These are phyloP conservation scores for Cervus canadensis DNA, from an alignment of 2,113 vertebrate genomes.

Conservation along the genomic window DNA sequence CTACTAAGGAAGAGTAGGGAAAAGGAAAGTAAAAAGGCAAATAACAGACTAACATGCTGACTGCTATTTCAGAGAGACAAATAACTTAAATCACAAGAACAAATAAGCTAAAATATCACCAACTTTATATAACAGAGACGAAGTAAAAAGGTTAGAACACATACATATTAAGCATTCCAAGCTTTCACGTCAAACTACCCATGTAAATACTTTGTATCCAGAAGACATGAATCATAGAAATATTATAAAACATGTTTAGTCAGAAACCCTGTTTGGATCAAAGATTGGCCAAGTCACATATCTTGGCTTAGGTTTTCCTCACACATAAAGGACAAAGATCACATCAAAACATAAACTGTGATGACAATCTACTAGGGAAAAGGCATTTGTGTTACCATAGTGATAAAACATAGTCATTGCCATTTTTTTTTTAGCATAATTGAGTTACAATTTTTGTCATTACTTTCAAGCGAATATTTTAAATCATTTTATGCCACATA, in stretches of 20 bases:
- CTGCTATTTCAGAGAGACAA: neutral
- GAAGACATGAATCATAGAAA: neutral
- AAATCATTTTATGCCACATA: neutral
- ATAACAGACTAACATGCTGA: neutral
- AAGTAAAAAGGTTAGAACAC: neutral
- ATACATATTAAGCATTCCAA: neutral
- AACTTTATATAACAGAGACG: constrained; percentile 17
- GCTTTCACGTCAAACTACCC: neutral
- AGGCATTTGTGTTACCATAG: neutral
- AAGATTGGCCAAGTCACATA: neutral
- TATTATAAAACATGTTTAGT: neutral
- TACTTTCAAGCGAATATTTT: neutral
- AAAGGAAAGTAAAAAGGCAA: neutral
- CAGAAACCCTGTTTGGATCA: constrained; percentile 42
- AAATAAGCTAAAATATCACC: neutral
- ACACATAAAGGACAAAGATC: neutral
- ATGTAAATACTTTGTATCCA: neutral
- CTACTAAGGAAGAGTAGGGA: neutral
- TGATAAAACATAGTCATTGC: neutral
- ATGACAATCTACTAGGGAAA: neutral
- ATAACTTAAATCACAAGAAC: neutral
- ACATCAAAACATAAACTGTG: neutral
- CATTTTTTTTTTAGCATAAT: neutral
- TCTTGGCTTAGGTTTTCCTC: neutral
- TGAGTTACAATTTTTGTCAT: neutral